Percentiles rank a stretch among this genome's conserved stretches.
phyloP scores from a whole-genome alignment of 2,888 invertebrate species.

The Belgica antarctica region DNA sequence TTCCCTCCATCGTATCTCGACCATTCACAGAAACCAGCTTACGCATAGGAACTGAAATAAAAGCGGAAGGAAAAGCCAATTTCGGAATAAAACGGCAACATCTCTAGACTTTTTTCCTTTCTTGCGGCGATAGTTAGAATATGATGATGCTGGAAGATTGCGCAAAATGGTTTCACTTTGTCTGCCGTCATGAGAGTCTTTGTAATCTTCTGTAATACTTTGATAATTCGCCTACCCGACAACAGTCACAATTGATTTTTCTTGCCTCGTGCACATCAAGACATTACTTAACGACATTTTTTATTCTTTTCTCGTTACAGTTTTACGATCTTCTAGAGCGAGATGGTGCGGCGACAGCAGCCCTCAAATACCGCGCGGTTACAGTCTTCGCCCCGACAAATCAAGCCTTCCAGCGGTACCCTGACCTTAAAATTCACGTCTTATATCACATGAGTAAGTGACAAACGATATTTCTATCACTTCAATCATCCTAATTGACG shows the following conservation, averaged over 20 bases:
- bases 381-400: conserved; percentile 90
- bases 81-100: too few species aligned
- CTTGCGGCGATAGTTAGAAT: too few species aligned
- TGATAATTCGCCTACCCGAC: background rate
- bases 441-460: conserved; percentile 81
- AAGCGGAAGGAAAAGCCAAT: too few species aligned
- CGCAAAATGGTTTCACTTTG: background rate
- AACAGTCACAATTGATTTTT: too few species aligned
- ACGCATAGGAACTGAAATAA: too few species aligned
- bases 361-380: conserved; percentile 69
- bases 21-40: too few species aligned
- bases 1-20: too few species aligned
- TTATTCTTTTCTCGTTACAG: conserved; percentile 64
- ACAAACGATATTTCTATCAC: conserved; percentile 40
- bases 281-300: background rate
- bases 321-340: conserved; percentile 73
- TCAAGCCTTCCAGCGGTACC: conserved; percentile 75
- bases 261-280: too few species aligned
- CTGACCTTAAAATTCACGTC: conserved; percentile 62
- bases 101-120: too few species aligned
- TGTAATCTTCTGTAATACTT: background rate
- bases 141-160: background rate
- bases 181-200: too few species aligned
- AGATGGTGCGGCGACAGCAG: conserved; percentile 70
- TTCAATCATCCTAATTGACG: conserved; percentile 13